Conservation (phyloP, 1,140 invertebrate species). For the Plodia interpunctella region DNA sequence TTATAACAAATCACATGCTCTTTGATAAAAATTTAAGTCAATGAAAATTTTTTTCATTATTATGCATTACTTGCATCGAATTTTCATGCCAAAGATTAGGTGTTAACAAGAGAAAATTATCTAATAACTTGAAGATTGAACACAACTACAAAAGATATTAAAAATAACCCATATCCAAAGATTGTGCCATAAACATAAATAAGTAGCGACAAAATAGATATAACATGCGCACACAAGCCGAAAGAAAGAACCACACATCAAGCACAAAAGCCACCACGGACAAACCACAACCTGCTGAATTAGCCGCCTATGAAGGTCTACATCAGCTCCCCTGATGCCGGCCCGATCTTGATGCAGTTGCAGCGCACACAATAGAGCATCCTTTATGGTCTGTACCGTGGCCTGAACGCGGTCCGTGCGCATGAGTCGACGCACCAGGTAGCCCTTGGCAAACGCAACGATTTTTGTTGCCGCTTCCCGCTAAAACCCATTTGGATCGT, state of each 20-base stretch:
- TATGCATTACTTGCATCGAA: too few relatives aligned
- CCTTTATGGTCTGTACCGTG: constrained; percentile 88
- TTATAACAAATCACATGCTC: too few relatives aligned
- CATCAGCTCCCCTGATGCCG: constrained; percentile 78
- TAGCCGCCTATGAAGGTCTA: constrained; percentile 80
- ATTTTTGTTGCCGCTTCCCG: constrained; percentile 81
- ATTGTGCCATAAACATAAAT: too few relatives aligned
- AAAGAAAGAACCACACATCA: background rate
- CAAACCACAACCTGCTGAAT: constrained; percentile 78
- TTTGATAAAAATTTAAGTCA: too few relatives aligned
- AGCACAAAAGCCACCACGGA: background rate
- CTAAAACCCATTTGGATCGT: constrained; percentile 56
- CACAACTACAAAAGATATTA: too few relatives aligned
- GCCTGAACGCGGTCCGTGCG: constrained; percentile 87
- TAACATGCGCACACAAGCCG: too few relatives aligned
- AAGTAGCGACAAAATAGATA: too few relatives aligned
- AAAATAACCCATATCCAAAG: too few relatives aligned
- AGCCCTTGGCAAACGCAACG: constrained; percentile 87
- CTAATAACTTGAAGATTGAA: too few relatives aligned
- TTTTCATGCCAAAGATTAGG: too few relatives aligned
- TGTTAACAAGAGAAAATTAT: too few relatives aligned
- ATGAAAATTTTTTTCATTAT: too few relatives aligned
- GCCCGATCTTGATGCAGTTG: constrained; percentile 83
- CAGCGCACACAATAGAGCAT: constrained; percentile 85
- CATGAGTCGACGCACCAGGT: constrained; percentile 86